These are phyloP conservation scores for Leucosticte australis DNA, from an alignment of 2,113 vertebrate genomes.

Conservation along the genomic window DNA sequence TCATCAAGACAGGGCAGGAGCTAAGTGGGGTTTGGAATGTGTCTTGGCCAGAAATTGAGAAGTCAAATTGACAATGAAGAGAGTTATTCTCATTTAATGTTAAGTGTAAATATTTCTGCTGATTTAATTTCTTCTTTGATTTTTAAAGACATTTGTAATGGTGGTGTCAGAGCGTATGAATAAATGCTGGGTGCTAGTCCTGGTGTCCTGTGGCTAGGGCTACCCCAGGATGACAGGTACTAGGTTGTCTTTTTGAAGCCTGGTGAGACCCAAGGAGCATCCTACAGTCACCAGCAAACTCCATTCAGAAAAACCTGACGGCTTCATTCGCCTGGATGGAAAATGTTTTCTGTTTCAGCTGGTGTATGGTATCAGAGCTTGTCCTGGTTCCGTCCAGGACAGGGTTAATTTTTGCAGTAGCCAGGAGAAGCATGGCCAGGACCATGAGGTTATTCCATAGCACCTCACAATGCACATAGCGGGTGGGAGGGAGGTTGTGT, in stretches of 20 bases:
- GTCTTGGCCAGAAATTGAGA: not conserved
- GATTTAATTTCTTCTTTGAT: not conserved
- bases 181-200: not conserved
- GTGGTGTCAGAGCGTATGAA: not conserved
- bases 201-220: not conserved
- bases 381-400: not conserved
- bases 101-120: not conserved
- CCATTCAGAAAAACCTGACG: fast-evolving
- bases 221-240: not conserved
- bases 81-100: not conserved
- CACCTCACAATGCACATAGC: not conserved
- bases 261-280: not conserved
- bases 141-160: not conserved
- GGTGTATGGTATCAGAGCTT: not conserved
- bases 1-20: not conserved
- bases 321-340: not conserved
- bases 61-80: not conserved
- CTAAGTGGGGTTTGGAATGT: not conserved
- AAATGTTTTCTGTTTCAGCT: not conserved
- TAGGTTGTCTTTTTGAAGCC: not conserved
- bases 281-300: not conserved
- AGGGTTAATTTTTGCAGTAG: not conserved
- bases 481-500: not conserved
- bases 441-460: not conserved
- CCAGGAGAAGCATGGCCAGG: not conserved